Evolutionary conservation across 1,140 invertebrate species (phyloP).

Genomic region (Daktulosphaira vitifoliae): DNA sequence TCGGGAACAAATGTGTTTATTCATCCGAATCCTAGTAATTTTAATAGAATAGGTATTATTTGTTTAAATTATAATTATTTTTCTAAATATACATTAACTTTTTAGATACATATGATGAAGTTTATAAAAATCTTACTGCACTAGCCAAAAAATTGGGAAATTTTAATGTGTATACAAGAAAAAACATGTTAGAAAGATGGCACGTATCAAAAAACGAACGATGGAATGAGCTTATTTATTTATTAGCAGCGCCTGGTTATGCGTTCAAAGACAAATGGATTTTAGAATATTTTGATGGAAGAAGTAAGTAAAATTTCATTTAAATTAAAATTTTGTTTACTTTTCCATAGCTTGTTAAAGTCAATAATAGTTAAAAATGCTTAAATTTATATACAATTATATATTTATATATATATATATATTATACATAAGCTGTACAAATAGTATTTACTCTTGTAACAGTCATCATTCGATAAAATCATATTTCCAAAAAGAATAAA

Average conservation of each 20-base stretch:
- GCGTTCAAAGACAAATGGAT: constrained; percentile 4
- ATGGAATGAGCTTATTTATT: not conserved
- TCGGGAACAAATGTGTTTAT: constrained; percentile 48
- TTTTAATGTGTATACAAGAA: constrained; percentile 21
- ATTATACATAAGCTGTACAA: no score
- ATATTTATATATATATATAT: no score
- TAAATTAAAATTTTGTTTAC: no score
- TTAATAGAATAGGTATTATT: not conserved
- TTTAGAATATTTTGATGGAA: not conserved
- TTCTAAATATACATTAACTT: not conserved
- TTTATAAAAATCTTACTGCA: constrained; percentile 16
- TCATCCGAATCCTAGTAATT: constrained; percentile 48
- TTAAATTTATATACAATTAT: no score
- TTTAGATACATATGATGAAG: constrained; percentile 16
- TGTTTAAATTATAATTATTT: not conserved
- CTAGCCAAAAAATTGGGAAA: not conserved
- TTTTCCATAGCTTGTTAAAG: no score
- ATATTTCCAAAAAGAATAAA: no score
- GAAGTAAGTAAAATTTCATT: constrained; percentile 17
- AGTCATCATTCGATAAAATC: no score
- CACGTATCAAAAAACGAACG: constrained; percentile 12
- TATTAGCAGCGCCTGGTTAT: constrained; percentile 5
- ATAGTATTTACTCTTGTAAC: no score
- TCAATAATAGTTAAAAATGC: no score
- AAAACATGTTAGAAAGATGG: constrained; percentile 17